These are phyloP conservation scores for Hypercompe scribonia DNA, from an alignment of 2,888 invertebrate species.

Conservation along the genomic window DNA sequence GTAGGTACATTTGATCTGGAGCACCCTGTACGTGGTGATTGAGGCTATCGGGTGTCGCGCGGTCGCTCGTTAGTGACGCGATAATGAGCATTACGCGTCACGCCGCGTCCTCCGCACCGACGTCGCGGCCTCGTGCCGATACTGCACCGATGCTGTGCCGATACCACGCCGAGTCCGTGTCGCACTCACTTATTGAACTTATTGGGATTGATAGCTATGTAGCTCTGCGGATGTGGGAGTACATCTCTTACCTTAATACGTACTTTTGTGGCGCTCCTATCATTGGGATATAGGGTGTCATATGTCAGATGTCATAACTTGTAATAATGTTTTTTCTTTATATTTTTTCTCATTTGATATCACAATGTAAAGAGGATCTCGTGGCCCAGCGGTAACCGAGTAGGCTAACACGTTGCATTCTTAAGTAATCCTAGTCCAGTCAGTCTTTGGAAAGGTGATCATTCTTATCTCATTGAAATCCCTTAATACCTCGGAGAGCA, in stretches of 20 bases:
- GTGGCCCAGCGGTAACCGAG: too few relatives aligned
- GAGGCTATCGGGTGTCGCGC: constrained; percentile 59
- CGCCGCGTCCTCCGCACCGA: constrained; percentile 8
- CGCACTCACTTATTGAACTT: constrained; percentile 40
- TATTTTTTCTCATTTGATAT: background rate
- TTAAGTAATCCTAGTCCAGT: too few relatives aligned
- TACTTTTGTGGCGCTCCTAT: background rate
- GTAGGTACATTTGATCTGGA: background rate
- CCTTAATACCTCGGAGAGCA: too few relatives aligned
- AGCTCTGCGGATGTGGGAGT: background rate
- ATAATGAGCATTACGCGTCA: constrained; percentile 62
- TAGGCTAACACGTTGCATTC: too few relatives aligned
- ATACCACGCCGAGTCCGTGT: constrained; percentile 20
- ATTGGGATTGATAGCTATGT: constrained; percentile 20
- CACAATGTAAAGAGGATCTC: too few relatives aligned
- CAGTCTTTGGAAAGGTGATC: too few relatives aligned
- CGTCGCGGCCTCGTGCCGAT: constrained; percentile 19
- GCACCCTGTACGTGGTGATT: constrained; percentile 52
- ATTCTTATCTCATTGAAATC: too few relatives aligned
- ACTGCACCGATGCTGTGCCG: background rate
- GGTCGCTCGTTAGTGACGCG: constrained; percentile 65
- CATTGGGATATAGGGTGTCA: background rate
- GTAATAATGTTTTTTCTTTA: background rate
- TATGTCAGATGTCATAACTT: background rate
- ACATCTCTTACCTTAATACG: constrained; percentile 1